phyloP scores from a whole-genome alignment of 2,797 vertebrate genomes.

The Peromyscus attwateri region DNA sequence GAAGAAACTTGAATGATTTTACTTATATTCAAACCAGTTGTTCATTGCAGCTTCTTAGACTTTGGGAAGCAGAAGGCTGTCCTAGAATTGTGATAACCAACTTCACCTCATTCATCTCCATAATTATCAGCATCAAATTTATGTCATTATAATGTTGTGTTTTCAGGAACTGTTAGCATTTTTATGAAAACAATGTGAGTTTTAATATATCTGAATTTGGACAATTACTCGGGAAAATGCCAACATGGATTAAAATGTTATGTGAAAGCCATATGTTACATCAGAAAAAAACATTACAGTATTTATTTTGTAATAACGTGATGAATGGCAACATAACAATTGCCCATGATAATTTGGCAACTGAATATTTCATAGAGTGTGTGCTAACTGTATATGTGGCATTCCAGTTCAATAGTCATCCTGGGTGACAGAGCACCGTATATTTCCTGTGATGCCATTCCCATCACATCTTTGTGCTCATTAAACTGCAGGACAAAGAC shows the following conservation, averaged over 20 bases:
- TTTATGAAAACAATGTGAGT: background rate
- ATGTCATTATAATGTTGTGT: background rate
- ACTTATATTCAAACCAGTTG: background rate
- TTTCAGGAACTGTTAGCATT: background rate
- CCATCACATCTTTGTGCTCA: background rate
- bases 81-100: background rate
- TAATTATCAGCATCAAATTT: background rate
- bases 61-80: background rate
- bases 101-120: background rate
- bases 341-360: background rate
- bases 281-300: background rate
- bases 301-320: background rate
- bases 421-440: background rate
- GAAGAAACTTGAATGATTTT: background rate
- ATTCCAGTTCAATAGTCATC: background rate
- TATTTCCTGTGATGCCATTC: background rate
- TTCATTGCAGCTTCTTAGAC: background rate
- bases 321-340: background rate
- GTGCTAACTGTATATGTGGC: background rate
- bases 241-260: background rate
- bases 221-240: background rate
- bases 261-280: background rate
- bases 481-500: background rate
- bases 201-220: background rate
- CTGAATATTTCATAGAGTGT: background rate